These are phyloP conservation scores for Sitta carolinensis DNA, from an alignment of 2,797 vertebrate genomes.

Conservation along the genomic window DNA sequence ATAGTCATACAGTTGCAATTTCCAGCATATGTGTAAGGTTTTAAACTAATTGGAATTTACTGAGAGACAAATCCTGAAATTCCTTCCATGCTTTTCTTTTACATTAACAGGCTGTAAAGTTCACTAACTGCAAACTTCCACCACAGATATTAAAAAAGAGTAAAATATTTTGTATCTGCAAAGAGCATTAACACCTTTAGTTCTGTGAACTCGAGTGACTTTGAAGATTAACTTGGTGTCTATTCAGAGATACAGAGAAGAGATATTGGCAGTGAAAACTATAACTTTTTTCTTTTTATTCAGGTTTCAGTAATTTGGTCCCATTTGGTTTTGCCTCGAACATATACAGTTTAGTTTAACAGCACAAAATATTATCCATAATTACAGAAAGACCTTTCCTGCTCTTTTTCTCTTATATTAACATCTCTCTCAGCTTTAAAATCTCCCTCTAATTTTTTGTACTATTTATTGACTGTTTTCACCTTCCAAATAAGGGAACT, in stretches of 20 bases:
- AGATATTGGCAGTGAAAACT: background rate
- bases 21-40: background rate
- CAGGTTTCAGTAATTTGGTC: background rate
- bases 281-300: background rate
- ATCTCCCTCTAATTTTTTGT: background rate
- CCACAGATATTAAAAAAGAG: background rate
- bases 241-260: background rate
- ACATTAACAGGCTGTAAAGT: background rate
- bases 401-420: background rate
- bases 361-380: background rate
- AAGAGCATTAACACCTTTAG: background rate
- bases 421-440: background rate
- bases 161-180: background rate
- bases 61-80: background rate
- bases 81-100: background rate
- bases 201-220: background rate
- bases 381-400: background rate
- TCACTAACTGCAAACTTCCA: background rate
- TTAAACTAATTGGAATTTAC: constrained; percentile 19
- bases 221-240: background rate
- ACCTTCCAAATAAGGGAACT: background rate
- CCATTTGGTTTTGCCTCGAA: background rate
- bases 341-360: background rate
- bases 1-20: background rate
- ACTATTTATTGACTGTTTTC: background rate